A percentile compares a stretch with the other conserved stretches of the same genome.
Evolutionary conservation across 2,888 invertebrate genomes (phyloP).

Genomic region (Tinea pellionella): DNA sequence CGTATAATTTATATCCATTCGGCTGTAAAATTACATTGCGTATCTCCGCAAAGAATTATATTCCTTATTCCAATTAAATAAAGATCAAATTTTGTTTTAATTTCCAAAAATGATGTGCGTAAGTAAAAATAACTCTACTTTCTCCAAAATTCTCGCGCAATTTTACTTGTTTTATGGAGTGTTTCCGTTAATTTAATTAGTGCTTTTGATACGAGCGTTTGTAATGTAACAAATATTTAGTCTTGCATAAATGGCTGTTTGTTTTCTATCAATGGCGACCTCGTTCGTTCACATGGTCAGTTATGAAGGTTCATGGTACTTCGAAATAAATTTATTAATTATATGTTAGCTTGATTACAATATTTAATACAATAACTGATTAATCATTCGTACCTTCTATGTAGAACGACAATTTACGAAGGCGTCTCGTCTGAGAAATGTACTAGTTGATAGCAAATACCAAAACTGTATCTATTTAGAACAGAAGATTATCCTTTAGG

Average conservation of each 20-base stretch:
- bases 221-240: slow-evolving; percentile 1
- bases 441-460: too few species aligned
- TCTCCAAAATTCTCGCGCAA: background rate
- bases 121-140: background rate
- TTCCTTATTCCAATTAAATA: background rate
- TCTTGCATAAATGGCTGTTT: background rate
- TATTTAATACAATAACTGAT: too few species aligned
- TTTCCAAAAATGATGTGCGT: background rate
- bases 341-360: too few species aligned
- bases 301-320: background rate
- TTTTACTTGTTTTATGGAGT: background rate
- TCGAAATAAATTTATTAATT: background rate
- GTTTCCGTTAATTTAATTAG: slow-evolving; percentile 5
- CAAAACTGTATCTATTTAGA: too few species aligned
- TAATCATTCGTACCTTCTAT: too few species aligned
- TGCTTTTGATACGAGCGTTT: background rate
- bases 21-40: background rate
- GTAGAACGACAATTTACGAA: too few species aligned
- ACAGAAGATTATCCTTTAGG: too few species aligned
- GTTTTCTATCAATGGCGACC: background rate
- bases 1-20: background rate
- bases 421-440: too few species aligned
- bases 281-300: background rate
- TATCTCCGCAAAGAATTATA: background rate
- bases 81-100: background rate